Conservation (phyloP, 2,888 invertebrate genomes). For the Agrotis exclamationis region DNA sequence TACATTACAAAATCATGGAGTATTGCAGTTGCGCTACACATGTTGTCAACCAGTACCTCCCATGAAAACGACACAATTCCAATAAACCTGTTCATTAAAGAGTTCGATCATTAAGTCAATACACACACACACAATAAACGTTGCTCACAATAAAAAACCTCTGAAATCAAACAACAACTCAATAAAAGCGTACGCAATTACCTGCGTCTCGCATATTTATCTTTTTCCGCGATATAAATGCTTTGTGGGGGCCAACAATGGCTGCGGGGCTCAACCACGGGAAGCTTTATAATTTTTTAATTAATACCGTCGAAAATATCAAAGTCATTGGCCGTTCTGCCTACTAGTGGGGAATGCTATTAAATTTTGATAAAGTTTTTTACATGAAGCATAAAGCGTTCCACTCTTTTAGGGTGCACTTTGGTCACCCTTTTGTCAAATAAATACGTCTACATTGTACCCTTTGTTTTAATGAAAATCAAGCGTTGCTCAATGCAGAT, state of each 20-base stretch:
- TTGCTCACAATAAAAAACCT: conserved; percentile 81
- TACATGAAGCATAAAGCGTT: conserved; percentile 78
- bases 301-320: conserved; percentile 90
- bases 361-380: conserved; percentile 83
- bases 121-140: conserved; percentile 70
- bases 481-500: conserved; percentile 40
- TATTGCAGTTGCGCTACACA: not conserved
- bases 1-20: not conserved
- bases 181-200: conserved; percentile 88
- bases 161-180: conserved; percentile 89
- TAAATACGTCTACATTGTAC: conserved; percentile 58
- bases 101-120: conserved; percentile 66
- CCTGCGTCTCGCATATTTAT: conserved; percentile 89
- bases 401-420: conserved; percentile 70
- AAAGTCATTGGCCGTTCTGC: conserved; percentile 87
- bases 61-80: conserved; percentile 28
- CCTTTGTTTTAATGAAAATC: conserved; percentile 60
- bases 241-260: conserved; percentile 85
- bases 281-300: conserved; percentile 91
- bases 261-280: conserved; percentile 74
- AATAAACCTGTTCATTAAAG: conserved; percentile 58
- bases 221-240: conserved; percentile 87
- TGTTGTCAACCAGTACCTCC: not conserved
- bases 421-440: conserved; percentile 64
- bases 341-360: conserved; percentile 85